Conservation (phyloP, 2,888 invertebrate genomes). For the Melikaiella ostensackeni region DNA sequence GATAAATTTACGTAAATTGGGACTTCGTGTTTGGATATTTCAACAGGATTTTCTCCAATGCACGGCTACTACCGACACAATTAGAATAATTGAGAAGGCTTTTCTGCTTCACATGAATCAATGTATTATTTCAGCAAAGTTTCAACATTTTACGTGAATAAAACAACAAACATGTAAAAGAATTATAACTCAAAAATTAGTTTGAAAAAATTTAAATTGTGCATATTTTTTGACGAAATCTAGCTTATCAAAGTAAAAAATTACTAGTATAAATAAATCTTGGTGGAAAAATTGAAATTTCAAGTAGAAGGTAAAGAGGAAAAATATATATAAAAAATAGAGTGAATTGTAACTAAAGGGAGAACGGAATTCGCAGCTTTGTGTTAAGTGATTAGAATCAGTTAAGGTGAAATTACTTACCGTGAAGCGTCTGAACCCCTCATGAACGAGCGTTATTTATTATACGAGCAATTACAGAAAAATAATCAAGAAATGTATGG, state of each 20-base stretch:
- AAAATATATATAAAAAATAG: not conserved
- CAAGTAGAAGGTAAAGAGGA: not conserved
- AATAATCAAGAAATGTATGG: not conserved
- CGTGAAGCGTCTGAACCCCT: no score
- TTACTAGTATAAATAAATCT: no score
- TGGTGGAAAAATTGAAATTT: no score
- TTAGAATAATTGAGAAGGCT: slow-evolving; percentile 29
- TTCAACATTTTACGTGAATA: not conserved
- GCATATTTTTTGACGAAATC: no score
- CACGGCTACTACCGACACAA: slow-evolving; percentile 25
- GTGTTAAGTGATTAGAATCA: no score
- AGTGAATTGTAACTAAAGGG: not conserved
- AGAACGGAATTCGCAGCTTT: no score
- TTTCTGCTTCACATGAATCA: not conserved
- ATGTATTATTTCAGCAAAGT: not conserved
- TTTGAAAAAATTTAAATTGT: no score
- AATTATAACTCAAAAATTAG: no score
- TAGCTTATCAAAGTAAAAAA: no score
- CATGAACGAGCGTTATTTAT: not conserved
- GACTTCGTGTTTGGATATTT: slow-evolving; percentile 38
- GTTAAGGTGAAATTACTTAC: no score
- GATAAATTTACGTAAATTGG: slow-evolving; percentile 25
- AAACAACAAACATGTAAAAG: no score
- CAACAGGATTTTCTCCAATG: slow-evolving; percentile 26
- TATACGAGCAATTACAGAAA: not conserved